Evolutionary conservation across 2,797 vertebrate genomes (phyloP).

Genomic region (Thalassophryne amazonica): DNA sequence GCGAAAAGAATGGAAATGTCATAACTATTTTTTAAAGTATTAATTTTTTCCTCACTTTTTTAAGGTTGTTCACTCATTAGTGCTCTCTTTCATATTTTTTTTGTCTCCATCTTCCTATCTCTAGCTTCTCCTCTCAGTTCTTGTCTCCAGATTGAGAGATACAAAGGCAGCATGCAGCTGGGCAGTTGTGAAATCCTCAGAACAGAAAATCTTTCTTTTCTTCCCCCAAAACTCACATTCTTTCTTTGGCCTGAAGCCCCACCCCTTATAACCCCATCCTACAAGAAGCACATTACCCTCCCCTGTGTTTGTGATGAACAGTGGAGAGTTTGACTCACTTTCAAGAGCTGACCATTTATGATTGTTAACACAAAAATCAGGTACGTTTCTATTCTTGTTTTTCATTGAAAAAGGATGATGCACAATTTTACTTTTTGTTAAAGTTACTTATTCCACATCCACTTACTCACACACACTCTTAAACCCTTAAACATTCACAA

Average conservation of each 20-base stretch:
- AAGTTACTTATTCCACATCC: too few relatives aligned
- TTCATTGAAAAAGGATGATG: background rate
- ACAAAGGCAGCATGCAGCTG: background rate
- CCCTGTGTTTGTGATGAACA: background rate
- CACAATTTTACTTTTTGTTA: background rate
- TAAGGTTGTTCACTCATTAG: too few relatives aligned
- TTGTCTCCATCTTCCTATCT: background rate
- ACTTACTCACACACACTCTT: too few relatives aligned
- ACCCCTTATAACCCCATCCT: background rate
- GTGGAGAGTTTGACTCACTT: background rate
- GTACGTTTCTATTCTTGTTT: background rate
- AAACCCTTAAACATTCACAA: too few relatives aligned
- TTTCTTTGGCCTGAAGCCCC: constrained; percentile 1
- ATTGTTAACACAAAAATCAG: background rate
- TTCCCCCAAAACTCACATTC: constrained; percentile 6
- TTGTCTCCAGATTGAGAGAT: background rate
- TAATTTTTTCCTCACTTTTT: too few relatives aligned
- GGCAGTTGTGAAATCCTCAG: background rate
- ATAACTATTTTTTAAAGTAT: too few relatives aligned
- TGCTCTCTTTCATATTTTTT: constrained; percentile 11
- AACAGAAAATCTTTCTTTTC: constrained; percentile 11
- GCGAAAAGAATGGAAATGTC: too few relatives aligned
- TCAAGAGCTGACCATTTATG: constrained; percentile 1
- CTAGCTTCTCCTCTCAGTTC: background rate
- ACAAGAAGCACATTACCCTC: too few relatives aligned